Percentiles rank a stretch among this genome's conserved stretches.
Evolutionary conservation across 2,888 invertebrate species (phyloP).

Genomic region (Stenodera caucasica): DNA sequence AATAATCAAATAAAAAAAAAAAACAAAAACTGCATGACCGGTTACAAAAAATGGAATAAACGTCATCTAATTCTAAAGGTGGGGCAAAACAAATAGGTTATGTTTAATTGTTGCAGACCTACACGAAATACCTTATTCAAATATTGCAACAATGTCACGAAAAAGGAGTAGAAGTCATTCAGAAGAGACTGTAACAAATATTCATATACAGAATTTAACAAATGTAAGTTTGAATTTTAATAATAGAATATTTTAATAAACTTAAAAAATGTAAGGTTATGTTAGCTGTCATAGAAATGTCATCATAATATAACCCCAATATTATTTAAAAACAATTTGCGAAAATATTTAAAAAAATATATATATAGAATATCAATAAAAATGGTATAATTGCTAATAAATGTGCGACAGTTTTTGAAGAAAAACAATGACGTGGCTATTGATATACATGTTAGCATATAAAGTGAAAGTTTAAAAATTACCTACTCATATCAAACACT

Average conservation of each 20-base stretch:
- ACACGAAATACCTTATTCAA: conserved; percentile 19
- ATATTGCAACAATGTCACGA: conserved; percentile 47
- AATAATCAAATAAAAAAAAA: background rate
- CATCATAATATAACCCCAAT: background rate
- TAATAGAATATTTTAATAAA: background rate
- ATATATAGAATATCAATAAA: no score
- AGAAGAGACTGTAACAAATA: conserved; percentile 44
- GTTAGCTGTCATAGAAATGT: background rate
- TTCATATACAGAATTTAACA: conserved; percentile 33
- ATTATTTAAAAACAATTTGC: background rate
- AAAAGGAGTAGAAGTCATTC: conserved; percentile 54
- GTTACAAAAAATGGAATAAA: background rate
- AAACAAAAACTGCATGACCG: background rate
- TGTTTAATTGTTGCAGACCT: conserved; percentile 26
- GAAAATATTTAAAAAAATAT: background rate
- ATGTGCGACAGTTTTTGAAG: background rate
- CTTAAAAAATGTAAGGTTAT: background rate
- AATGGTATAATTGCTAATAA: background rate
- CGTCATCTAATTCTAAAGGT: conserved; percentile 10
- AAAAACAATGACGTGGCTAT: background rate
- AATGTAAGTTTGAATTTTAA: conserved; percentile 32
- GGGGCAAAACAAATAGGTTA: conserved; percentile 24
- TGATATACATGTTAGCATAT: background rate
- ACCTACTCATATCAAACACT: no score
- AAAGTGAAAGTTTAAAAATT: background rate